Base-by-base conservation (phyloP, 2,797 vertebrate species). In the Loris lydekkerianus region DNA sequence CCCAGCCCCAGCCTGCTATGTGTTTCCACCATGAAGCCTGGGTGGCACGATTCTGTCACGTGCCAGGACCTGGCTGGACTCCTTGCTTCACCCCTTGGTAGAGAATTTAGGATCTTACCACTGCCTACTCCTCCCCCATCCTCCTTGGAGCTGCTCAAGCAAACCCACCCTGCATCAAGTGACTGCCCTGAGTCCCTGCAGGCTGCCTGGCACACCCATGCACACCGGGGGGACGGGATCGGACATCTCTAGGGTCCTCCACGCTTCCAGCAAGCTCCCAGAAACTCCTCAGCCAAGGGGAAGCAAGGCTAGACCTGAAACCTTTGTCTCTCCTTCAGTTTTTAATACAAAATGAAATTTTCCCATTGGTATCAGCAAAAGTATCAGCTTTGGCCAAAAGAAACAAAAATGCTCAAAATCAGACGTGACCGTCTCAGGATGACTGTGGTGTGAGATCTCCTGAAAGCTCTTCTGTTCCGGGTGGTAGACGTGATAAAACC, bases 81-180 rank as follows among this genome's bases (percentile, higher is more conserved):
- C 27, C 0, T 10, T 37, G 0, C 15, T 25, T 7, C 1, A 4
- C 1, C 61, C 29, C 9, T 0, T 0, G 29, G 3, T 0, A 4
- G 65, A 5, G 58, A 18, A 2, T 6, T 27, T 14, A 73, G 11
- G 4, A 17, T 65, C 23, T 34, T 34, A 7, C 13, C 10, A 2
- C 31, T 1, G 3, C n/a, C 10, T 20, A 21, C 37, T 23, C 34
- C 49, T 53, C 3, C 49, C 49, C 49, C 4, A 53, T 14, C 14
- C 49, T 53, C 49, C 65, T 21, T 1, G 1, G 37, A n/a, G 49
- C 60, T 8, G 15, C 15, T 6, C 43, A 5, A 18, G 27, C 70
- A 9, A 7, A 14, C 34, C 29, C 10, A 7, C 31, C 21, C 21
- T 1, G 65, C 3, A 20, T 34, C 21, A 2, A 29, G 18, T 8